Conservation (phyloP, 2,888 invertebrate genomes). For the Spicauda simplicius region DNA sequence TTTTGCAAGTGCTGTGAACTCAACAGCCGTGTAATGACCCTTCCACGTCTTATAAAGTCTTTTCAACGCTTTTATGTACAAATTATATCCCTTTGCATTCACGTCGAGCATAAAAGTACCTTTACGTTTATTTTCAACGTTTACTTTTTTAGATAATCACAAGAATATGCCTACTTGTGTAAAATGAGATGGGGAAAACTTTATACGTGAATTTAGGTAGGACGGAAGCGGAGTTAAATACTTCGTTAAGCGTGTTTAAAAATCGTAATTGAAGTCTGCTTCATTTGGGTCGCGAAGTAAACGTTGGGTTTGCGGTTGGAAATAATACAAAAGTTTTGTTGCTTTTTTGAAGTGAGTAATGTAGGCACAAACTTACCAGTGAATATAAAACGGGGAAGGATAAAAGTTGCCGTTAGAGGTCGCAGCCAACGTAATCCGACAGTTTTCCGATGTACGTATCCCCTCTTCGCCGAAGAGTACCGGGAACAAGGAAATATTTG, state of each 20-base stretch:
- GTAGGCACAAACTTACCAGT: slow-evolving; percentile 48
- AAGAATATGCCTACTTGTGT: slow-evolving; percentile 43
- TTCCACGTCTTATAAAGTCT: slow-evolving; percentile 74
- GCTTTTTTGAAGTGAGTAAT: slow-evolving; percentile 45
- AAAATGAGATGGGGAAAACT: slow-evolving; percentile 34
- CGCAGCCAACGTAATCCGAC: slow-evolving; percentile 58
- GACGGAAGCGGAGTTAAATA: slow-evolving; percentile 46
- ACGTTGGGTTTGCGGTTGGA: slow-evolving; percentile 33
- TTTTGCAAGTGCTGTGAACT: slow-evolving; percentile 72
- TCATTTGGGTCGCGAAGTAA: slow-evolving; percentile 46
- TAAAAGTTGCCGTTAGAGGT: slow-evolving; percentile 62
- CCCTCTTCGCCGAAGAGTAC: slow-evolving; percentile 37
- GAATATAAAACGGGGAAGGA: slow-evolving; percentile 55
- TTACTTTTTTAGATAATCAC: slow-evolving; percentile 49
- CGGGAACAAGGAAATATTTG: not conserved
- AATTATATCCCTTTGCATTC: slow-evolving; percentile 71
- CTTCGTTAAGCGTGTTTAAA: slow-evolving; percentile 48
- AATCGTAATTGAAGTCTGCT: slow-evolving; percentile 43
- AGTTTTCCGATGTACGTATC: slow-evolving; percentile 49
- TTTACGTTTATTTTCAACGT: slow-evolving; percentile 58
- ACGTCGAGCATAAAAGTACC: slow-evolving; percentile 68
- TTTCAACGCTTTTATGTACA: slow-evolving; percentile 67
- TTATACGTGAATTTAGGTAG: slow-evolving; percentile 32
- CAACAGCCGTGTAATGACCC: slow-evolving; percentile 76
- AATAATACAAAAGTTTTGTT: slow-evolving; percentile 44